Conservation (phyloP, 2,797 vertebrate genomes). For the Eulemur albifrons region DNA sequence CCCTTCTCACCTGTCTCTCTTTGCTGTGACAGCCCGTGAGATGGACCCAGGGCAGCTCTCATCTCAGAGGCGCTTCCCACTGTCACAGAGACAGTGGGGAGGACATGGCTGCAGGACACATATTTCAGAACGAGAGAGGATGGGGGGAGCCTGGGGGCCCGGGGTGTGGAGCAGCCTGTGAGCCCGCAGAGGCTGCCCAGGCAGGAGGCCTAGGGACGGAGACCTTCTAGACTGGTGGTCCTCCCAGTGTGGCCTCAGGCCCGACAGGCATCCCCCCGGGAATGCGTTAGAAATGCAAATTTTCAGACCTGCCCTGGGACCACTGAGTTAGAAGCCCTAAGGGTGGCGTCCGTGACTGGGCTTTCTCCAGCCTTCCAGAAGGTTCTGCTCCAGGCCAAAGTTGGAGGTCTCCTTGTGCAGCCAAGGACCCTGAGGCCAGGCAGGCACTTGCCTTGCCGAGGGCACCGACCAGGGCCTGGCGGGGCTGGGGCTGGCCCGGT, state of each 20-base stretch:
- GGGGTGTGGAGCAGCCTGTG: fast-evolving
- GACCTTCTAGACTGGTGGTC: fast-evolving
- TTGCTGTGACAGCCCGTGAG: not conserved
- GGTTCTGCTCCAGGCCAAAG: fast-evolving
- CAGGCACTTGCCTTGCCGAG: too few species aligned
- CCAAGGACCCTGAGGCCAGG: not conserved
- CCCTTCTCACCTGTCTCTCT: fast-evolving
- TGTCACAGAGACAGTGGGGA: not conserved
- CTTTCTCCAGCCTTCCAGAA: fast-evolving
- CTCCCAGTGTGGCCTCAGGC: not conserved
- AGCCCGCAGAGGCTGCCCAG: too few species aligned
- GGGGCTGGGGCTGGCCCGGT: not conserved
- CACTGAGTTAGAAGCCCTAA: not conserved
- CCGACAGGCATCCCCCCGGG: not conserved
- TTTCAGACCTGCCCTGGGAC: fast-evolving
- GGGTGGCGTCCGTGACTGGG: fast-evolving
- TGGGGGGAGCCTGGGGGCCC: too few species aligned
- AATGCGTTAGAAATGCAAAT: fast-evolving
- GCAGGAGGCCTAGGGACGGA: not conserved
- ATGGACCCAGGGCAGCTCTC: fast-evolving
- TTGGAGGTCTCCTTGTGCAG: fast-evolving
- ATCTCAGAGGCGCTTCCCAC: not conserved
- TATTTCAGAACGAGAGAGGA: not conserved
- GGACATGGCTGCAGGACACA: fast-evolving
- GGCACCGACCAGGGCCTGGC: not conserved